Evolutionary conservation across 2,888 invertebrate genomes (phyloP).

Genomic region (Cylloceria caligata): DNA sequence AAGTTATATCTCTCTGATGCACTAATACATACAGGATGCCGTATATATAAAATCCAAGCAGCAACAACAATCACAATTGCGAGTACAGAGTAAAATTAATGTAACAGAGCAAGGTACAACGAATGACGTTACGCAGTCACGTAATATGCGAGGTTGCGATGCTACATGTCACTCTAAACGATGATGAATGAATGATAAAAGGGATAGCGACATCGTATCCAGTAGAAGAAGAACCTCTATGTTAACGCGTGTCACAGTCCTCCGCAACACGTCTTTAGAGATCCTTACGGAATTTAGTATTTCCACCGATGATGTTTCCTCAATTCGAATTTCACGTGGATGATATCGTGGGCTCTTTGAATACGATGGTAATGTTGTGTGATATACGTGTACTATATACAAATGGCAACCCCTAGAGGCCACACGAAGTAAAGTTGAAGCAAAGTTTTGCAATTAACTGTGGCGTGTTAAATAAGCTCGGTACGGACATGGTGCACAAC

Average conservation of each 20-base stretch:
- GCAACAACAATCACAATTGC: neutral
- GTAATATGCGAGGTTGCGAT: neutral
- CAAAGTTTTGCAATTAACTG: slow-evolving; percentile 65
- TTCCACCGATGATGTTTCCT: slow-evolving; percentile 25
- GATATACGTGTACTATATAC: neutral
- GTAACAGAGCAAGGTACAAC: slow-evolving; percentile 2
- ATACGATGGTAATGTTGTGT: slow-evolving; percentile 4
- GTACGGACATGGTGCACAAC: slow-evolving; percentile 35
- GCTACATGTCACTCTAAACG: slow-evolving; percentile 37
- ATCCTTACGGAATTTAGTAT: neutral
- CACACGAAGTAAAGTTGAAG: slow-evolving; percentile 40
- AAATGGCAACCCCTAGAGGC: slow-evolving; percentile 4
- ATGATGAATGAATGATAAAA: slow-evolving; percentile 65
- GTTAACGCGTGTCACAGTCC: slow-evolving; percentile 42
- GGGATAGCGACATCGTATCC: slow-evolving; percentile 33
- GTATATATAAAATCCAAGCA: neutral
- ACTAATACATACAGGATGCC: too few relatives aligned
- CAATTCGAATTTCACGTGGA: neutral
- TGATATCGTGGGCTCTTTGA: neutral
- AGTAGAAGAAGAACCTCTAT: slow-evolving; percentile 15
- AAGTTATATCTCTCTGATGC: slow-evolving; percentile 2
- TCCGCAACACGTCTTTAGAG: neutral
- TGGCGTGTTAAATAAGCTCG: slow-evolving; percentile 53
- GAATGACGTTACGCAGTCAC: slow-evolving; percentile 13
- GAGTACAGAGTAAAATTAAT: slow-evolving; percentile 11